A percentile compares a stretch with the other conserved stretches of the same genome.
These are phyloP conservation scores for Mylabris phalerata DNA, from an alignment of 1,140 invertebrate species.

Conservation along the genomic window DNA sequence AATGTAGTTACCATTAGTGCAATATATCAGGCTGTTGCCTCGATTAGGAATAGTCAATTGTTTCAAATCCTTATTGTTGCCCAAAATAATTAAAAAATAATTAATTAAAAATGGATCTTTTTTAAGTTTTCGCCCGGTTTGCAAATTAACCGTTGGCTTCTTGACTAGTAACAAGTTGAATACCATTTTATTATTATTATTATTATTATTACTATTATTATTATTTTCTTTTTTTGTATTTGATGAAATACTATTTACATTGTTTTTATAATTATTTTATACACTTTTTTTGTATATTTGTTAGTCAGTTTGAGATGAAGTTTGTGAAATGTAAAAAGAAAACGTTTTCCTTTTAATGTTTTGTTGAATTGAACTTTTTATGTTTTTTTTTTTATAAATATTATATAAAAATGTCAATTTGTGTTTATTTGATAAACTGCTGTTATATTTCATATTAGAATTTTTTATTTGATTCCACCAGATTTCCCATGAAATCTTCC, in stretches of 20 bases:
- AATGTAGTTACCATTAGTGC: constrained; percentile 42
- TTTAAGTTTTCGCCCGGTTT: constrained; percentile 29
- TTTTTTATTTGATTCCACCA: constrained; percentile 4
- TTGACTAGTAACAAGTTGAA: constrained; percentile 42
- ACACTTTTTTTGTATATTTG: constrained; percentile 43
- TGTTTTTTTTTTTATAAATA: constrained; percentile 41
- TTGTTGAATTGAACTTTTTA: constrained; percentile 42
- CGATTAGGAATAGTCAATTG: constrained; percentile 41
- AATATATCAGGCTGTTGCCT: constrained; percentile 39
- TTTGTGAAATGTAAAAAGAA: constrained; percentile 36
- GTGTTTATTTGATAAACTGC: constrained; percentile 42
- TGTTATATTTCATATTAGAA: constrained; percentile 32
- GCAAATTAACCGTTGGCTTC: constrained; percentile 29
- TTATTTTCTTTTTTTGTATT: constrained; percentile 33
- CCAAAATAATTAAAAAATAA: constrained; percentile 6
- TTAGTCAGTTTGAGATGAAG: constrained; percentile 37
- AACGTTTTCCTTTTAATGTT: constrained; percentile 38
- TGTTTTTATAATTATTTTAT: constrained; percentile 43
- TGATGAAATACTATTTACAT: constrained; percentile 38
- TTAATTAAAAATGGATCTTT: constrained; percentile 25
- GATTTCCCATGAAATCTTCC: not conserved
- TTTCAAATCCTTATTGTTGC: constrained; percentile 40
- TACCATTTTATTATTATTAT: constrained; percentile 13
- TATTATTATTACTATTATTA: constrained; percentile 9
- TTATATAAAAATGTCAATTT: constrained; percentile 40